A percentile compares a stretch with the other conserved stretches of the same genome.
phyloP scores from a whole-genome alignment of 2,888 invertebrate species.

The Cantharis flavilabris region DNA sequence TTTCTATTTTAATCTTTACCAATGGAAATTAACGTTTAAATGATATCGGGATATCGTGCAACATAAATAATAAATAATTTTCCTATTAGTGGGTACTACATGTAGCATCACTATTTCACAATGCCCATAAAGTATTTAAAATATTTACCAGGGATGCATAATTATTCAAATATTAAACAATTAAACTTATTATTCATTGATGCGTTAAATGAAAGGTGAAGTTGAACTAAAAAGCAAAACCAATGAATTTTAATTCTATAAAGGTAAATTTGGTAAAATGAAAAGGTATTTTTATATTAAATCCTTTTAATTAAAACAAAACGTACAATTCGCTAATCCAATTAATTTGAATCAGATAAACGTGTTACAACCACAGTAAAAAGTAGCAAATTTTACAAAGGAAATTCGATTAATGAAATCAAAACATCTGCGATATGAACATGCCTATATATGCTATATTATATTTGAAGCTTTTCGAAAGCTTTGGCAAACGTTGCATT shows the following conservation, averaged over 20 bases:
- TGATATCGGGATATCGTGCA: not conserved
- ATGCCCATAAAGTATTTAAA: not conserved
- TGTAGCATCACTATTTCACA: not conserved
- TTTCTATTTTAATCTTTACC: not conserved
- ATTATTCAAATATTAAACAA: not conserved
- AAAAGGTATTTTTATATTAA: slow-evolving; percentile 20
- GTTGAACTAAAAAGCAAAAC: slow-evolving; percentile 2
- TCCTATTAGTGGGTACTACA: not conserved
- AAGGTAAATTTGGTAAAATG: slow-evolving; percentile 16
- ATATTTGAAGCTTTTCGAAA: slow-evolving; percentile 6
- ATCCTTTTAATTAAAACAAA: slow-evolving; percentile 27
- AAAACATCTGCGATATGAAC: slow-evolving; percentile 28
- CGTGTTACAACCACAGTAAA: slow-evolving; percentile 22
- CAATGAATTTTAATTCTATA: slow-evolving; percentile 3
- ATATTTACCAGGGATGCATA: not conserved
- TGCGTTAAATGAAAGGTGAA: not conserved
- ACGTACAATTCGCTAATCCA: slow-evolving; percentile 25
- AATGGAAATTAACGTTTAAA: not conserved
- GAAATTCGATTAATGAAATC: slow-evolving; percentile 29
- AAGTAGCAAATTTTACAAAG: slow-evolving; percentile 19
- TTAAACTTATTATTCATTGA: slow-evolving; percentile 4
- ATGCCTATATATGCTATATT: slow-evolving; percentile 2
- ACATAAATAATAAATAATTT: not conserved
- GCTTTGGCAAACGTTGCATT: slow-evolving; percentile 17
- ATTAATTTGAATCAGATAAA: slow-evolving; percentile 28